phyloP scores from a whole-genome alignment of 1,140 invertebrate genomes.

The Drosophila auraria region DNA sequence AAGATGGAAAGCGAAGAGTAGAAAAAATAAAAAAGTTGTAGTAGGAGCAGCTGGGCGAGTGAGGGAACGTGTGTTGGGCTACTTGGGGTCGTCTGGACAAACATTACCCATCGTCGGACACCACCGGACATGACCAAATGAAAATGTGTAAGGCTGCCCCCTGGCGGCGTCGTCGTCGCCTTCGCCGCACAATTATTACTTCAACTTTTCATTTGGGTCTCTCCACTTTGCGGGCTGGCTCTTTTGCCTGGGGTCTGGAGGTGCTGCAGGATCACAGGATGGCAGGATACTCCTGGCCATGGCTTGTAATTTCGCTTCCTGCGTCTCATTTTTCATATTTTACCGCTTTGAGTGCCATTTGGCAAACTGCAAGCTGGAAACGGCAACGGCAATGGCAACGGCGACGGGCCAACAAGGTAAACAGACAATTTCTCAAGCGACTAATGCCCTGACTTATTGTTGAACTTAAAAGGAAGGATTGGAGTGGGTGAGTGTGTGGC shows the following conservation, averaged over 20 bases:
- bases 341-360: constrained; percentile 75
- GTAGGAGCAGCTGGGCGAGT: constrained; percentile 28
- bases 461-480: constrained; percentile 35
- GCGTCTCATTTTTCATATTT: constrained; percentile 82
- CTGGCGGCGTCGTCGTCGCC: constrained; percentile 50
- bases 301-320: constrained; percentile 74
- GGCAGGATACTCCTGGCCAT: constrained; percentile 54
- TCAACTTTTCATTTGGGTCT: constrained; percentile 75
- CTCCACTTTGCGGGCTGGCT: constrained; percentile 31
- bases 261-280: constrained; percentile 58
- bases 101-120: constrained; percentile 69
- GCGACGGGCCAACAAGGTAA: constrained; percentile 74
- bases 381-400: constrained; percentile 39
- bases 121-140: constrained; percentile 80
- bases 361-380: constrained; percentile 54
- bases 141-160: constrained; percentile 75
- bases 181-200: constrained; percentile 73
- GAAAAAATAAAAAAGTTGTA: constrained; percentile 33
- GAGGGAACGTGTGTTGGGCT: constrained; percentile 49
- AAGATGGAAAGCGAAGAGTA: constrained; percentile 29
- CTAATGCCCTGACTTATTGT: constrained; percentile 81
- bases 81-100: constrained; percentile 85
- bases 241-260: constrained; percentile 62
- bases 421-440: constrained; percentile 82
- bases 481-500: constrained; percentile 17